Evolutionary conservation across 1,140 invertebrate species (phyloP).

Genomic region (Neelides sp.): DNA sequence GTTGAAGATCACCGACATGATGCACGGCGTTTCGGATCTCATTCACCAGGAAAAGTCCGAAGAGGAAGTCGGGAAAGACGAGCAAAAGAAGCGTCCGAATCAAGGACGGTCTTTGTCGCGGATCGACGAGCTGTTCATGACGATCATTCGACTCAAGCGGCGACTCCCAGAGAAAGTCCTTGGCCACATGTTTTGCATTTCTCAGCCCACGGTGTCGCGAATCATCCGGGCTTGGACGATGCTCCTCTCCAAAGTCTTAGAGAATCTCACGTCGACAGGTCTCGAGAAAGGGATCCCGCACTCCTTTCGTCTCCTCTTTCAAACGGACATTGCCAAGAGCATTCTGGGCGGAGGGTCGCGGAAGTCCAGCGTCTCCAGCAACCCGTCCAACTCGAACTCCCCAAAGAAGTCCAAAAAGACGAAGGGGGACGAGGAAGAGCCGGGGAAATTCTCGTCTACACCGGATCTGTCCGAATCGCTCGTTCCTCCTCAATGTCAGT

Average conservation of each 20-base stretch:
- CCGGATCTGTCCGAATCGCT: too few relatives aligned
- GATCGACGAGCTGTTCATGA: conserved; percentile 30
- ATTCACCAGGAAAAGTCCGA: background rate
- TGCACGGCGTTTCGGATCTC: conserved; percentile 18
- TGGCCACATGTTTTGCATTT: conserved; percentile 29
- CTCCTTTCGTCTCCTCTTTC: conserved; percentile 24
- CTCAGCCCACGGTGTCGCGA: conserved; percentile 27
- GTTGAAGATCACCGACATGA: conserved; percentile 26
- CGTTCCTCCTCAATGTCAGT: too few relatives aligned
- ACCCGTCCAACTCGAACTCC: too few relatives aligned
- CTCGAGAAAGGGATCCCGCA: conserved; percentile 11
- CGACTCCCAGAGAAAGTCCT: conserved; percentile 29
- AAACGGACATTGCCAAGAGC: conserved; percentile 19
- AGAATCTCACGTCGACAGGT: too few relatives aligned
- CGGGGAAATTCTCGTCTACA: too few relatives aligned
- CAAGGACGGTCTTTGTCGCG: conserved; percentile 23
- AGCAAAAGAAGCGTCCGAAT: conserved; percentile 10
- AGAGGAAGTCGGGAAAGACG: background rate
- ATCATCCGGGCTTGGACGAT: conserved; percentile 28
- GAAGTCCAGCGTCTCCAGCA: too few relatives aligned
- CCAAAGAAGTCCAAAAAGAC: too few relatives aligned
- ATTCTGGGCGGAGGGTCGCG: too few relatives aligned
- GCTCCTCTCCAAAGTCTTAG: conserved; percentile 23
- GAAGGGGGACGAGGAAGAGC: too few relatives aligned
- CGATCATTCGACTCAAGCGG: conserved; percentile 22